These are phyloP conservation scores for Ectemnius cavifrons DNA, from an alignment of 2,888 invertebrate genomes.

Conservation along the genomic window DNA sequence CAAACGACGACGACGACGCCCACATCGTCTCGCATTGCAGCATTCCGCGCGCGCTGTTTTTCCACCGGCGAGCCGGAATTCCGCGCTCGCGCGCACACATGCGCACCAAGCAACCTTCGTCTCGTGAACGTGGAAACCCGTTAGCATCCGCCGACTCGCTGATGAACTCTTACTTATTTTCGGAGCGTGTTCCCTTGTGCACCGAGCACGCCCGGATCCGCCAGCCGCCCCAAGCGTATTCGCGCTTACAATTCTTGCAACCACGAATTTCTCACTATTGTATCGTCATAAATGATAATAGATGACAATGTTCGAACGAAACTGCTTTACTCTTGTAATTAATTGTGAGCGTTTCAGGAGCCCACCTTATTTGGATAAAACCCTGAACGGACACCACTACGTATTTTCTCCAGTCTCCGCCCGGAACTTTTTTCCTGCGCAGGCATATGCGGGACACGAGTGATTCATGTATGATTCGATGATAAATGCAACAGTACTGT, in stretches of 20 bases:
- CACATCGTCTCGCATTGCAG: conserved; percentile 42
- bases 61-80: conserved; percentile 29
- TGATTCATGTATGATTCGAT: conserved; percentile 9
- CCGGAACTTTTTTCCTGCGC: neutral
- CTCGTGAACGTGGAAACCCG: conserved; percentile 41
- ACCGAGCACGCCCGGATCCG: conserved; percentile 21
- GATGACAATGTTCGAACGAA: too few relatives aligned
- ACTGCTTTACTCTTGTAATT: neutral
- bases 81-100: conserved; percentile 17
- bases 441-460: neutral
- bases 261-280: conserved; percentile 33
- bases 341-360: neutral
- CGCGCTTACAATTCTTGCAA: conserved; percentile 14
- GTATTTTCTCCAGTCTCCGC: neutral
- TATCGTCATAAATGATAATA: neutral
- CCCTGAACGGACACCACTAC: neutral
- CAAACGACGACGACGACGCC: conserved; percentile 40
- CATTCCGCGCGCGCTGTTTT: conserved; percentile 43
- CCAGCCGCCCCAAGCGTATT: neutral
- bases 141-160: conserved; percentile 42
- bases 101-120: too few relatives aligned
- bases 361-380: neutral
- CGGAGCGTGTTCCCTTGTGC: conserved; percentile 47
- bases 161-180: conserved; percentile 59
- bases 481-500: neutral